Base-by-base conservation (phyloP, 2,888 invertebrate genomes). In the Troglohyphantes excavatus region DNA sequence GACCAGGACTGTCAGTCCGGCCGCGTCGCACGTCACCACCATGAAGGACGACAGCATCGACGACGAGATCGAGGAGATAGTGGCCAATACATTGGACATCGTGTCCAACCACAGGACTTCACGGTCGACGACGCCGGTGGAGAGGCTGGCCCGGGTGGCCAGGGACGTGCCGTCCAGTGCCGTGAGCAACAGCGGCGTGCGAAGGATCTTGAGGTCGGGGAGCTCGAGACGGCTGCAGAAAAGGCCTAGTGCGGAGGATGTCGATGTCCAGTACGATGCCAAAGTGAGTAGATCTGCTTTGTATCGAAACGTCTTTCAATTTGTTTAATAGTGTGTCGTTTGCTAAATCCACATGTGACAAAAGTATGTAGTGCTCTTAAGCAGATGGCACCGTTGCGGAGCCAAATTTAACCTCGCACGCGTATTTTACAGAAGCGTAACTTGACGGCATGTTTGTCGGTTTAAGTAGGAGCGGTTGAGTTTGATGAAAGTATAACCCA, bases 21-120 rank as follows among this genome's bases (percentile, higher is more conserved):
- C 59, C 0, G n/a, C 76, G 5, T 19, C 21, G 9, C 2, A 13
- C 17, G 19, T 61, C 13, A n/a, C 73, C 2, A 39, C 33, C 5
- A 6, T 46, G 5, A 43, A 46, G 9, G 53, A 26, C 23, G 63
- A 75, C 89, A 89, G 76, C 46, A 72, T 90, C 65, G 90, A 90
- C 46, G 90, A 90, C 46, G 90, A 90, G 26, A 90, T 90, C 17
- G 90, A 90, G 46, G 90, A 84, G 23, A 90, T 90, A n/a, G 90
- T 90, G 26, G 90, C 85, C 43, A 85, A 90, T 46, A 85, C 84
- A 2, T 17, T 85, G 53, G 85, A 85, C 29, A 26, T 90, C 13
- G 75, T 76, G 43, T 68, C 88, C 0, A 65, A 65, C 46, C 26
- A 29, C 2, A 53, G 33, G 17, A 75, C 33, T 27, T 39, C 59